A percentile compares a stretch with the other conserved stretches of the same genome.
phyloP scores from a whole-genome alignment of 2,888 invertebrate genomes.

The Dolichopus griseipennis region DNA sequence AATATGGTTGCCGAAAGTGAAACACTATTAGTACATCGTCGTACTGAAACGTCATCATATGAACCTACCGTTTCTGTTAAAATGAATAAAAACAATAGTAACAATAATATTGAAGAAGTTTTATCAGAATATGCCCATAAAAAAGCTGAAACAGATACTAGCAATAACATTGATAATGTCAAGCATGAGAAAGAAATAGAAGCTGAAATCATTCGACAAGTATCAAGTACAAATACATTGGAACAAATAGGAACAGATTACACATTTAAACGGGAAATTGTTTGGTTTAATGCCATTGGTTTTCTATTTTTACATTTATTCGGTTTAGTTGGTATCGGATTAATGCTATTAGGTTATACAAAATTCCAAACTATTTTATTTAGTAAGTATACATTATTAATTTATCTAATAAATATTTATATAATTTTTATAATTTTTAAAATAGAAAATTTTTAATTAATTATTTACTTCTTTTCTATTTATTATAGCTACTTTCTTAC shows the following conservation, averaged over 20 bases:
- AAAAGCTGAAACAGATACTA: slow-evolving; percentile 17
- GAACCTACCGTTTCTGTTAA: slow-evolving; percentile 13
- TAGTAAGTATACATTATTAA: slow-evolving; percentile 36
- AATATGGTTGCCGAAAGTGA: slow-evolving; percentile 26
- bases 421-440: slow-evolving; percentile 10
- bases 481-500: slow-evolving; percentile 25
- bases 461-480: slow-evolving; percentile 21
- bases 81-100: slow-evolving; percentile 16
- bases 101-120: slow-evolving; percentile 19
- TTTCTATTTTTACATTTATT: slow-evolving; percentile 50
- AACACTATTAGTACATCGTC: slow-evolving; percentile 23
- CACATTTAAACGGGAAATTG: slow-evolving; percentile 46
- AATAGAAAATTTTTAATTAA: too few species aligned
- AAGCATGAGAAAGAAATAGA: slow-evolving; percentile 18
- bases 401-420: slow-evolving; percentile 23
- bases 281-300: slow-evolving; percentile 55
- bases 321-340: slow-evolving; percentile 28
- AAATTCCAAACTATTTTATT: slow-evolving; percentile 34
- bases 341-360: slow-evolving; percentile 26
- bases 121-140: slow-evolving; percentile 19
- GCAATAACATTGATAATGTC: slow-evolving; percentile 12
- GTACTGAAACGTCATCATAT: slow-evolving; percentile 7
- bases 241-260: slow-evolving; percentile 45
- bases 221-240: slow-evolving; percentile 23
- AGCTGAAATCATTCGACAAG: slow-evolving; percentile 18